These are phyloP conservation scores for Elymnias hypermnestra DNA, from an alignment of 1,140 invertebrate species.

Conservation along the genomic window DNA sequence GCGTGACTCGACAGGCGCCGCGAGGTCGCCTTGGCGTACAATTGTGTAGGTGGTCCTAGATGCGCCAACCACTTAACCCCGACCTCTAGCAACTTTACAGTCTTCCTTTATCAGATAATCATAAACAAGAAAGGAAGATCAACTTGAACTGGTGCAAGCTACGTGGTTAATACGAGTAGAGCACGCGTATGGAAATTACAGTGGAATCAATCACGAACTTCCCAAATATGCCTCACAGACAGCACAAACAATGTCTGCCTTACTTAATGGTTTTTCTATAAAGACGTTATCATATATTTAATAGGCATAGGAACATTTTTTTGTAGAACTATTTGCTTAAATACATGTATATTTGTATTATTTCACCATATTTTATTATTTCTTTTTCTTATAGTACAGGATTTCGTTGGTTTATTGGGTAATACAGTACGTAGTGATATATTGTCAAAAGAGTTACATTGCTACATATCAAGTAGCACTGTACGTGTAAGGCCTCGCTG, in stretches of 20 bases:
- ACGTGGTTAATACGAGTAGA: slow-evolving; percentile 65
- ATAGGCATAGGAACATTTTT: background rate
- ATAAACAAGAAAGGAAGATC: slow-evolving; percentile 21
- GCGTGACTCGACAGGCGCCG: slow-evolving; percentile 71
- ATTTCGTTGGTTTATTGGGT: no score
- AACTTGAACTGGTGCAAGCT: slow-evolving; percentile 37
- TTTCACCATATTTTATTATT: no score
- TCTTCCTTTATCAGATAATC: slow-evolving; percentile 22
- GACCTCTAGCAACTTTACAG: slow-evolving; percentile 38
- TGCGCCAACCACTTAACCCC: slow-evolving; percentile 35
- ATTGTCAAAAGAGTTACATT: no score
- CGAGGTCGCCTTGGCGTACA: slow-evolving; percentile 56
- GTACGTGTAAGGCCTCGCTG: no score
- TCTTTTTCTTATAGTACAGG: no score
- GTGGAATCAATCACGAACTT: slow-evolving; percentile 70
- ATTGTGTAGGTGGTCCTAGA: slow-evolving; percentile 66
- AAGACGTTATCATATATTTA: slow-evolving; percentile 34
- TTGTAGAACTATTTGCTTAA: no score
- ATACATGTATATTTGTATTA: no score
- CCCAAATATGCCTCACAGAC: slow-evolving; percentile 60
- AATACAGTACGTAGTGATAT: no score
- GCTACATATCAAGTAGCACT: no score
- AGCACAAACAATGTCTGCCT: slow-evolving; percentile 56
- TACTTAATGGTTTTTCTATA: slow-evolving; percentile 52
- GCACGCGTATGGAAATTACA: slow-evolving; percentile 73